Conservation (phyloP, 2,113 vertebrate species). For the Fukomys damarensis region DNA sequence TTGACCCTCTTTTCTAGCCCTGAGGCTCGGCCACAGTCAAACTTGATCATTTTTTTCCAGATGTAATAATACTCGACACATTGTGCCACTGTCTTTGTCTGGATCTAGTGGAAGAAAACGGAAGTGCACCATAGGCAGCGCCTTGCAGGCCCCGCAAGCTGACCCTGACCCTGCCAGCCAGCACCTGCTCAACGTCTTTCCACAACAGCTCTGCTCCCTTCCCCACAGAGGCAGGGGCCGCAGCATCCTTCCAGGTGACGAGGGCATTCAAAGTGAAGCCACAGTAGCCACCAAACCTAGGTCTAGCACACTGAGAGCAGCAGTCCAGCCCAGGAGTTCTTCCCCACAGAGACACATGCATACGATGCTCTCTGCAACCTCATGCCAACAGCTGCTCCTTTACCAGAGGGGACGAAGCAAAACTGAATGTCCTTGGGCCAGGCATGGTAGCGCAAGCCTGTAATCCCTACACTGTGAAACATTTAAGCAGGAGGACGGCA, state of each 20-base stretch:
- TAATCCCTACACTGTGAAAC: not conserved
- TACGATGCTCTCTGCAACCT: fast-evolving
- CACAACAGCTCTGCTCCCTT: not conserved
- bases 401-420: no score
- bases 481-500: not conserved
- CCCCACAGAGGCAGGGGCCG: not conserved
- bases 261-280: not conserved
- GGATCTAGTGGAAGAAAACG: slow-evolving; percentile 80
- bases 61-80: slow-evolving; percentile 90
- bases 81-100: slow-evolving; percentile 87
- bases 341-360: not conserved
- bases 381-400: fast-evolving
- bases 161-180: not conserved
- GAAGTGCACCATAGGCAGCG: not conserved
- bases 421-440: not conserved
- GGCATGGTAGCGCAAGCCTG: not conserved
- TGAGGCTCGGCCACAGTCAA: slow-evolving; percentile 70
- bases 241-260: not conserved
- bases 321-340: not conserved
- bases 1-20: slow-evolving; percentile 72
- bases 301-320: not conserved
- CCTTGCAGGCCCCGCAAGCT: not conserved
- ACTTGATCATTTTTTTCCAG: slow-evolving; percentile 87
- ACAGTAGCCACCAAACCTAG: not conserved
- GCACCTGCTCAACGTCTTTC: not conserved